These are phyloP conservation scores for Petrolisthes cinctipes DNA, from an alignment of 2,888 invertebrate species.

Conservation along the genomic window DNA sequence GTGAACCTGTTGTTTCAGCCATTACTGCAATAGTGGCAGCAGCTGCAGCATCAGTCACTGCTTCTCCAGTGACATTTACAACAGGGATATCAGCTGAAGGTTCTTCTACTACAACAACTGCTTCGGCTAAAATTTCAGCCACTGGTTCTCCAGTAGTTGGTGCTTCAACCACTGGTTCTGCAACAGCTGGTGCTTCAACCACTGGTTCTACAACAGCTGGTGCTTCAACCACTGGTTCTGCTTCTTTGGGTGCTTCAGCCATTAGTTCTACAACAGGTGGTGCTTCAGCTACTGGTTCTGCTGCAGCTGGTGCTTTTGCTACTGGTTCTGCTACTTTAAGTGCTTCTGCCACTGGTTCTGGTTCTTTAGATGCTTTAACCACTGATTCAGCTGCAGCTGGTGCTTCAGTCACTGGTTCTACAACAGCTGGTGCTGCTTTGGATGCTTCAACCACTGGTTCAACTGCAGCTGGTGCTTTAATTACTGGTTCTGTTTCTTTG, in stretches of 20 bases:
- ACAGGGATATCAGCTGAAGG: background rate
- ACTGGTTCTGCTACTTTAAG: slow-evolving; percentile 5
- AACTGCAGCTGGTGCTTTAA: background rate
- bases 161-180: slow-evolving; percentile 8
- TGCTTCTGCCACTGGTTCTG: slow-evolving; percentile 13
- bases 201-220: slow-evolving; percentile 10
- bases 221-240: slow-evolving; percentile 21
- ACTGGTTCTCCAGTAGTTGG: background rate
- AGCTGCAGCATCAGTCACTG: background rate
- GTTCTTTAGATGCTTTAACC: slow-evolving; percentile 2
- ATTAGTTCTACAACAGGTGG: background rate
- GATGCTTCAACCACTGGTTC: background rate
- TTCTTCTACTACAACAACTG: background rate
- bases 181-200: slow-evolving; percentile 6
- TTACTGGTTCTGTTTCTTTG: background rate
- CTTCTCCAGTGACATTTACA: background rate
- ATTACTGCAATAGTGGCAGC: background rate
- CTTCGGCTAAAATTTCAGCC: background rate
- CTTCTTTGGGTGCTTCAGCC: slow-evolving; percentile 19
- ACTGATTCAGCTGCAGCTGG: slow-evolving; percentile 15
- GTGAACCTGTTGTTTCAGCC: background rate
- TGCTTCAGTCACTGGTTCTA: background rate
- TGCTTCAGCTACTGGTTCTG: background rate
- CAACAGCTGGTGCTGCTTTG: slow-evolving; percentile 25
- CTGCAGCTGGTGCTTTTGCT: slow-evolving; percentile 3